These are phyloP conservation scores for Coelinius sp. DNA, from an alignment of 2,888 invertebrate genomes.

Conservation along the genomic window DNA sequence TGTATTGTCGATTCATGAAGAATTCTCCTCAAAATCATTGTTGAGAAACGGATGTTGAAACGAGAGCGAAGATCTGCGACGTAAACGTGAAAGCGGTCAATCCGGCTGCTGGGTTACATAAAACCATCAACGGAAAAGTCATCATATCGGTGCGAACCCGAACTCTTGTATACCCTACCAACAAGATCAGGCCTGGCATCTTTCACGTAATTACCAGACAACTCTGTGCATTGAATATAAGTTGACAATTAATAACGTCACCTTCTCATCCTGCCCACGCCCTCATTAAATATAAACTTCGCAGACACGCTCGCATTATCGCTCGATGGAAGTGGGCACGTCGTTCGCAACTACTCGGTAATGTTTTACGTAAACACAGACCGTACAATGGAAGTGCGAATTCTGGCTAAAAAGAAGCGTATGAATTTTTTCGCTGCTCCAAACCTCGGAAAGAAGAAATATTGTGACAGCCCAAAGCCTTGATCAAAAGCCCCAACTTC, in stretches of 20 bases:
- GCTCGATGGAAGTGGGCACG: neutral
- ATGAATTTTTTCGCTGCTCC: constrained; percentile 1
- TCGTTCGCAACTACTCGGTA: constrained; percentile 28
- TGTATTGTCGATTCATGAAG: neutral
- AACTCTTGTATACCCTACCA: neutral
- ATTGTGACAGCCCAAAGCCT: neutral
- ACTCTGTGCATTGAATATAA: neutral
- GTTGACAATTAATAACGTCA: constrained; percentile 1
- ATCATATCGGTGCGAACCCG: constrained; percentile 11
- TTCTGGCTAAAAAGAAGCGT: constrained; percentile 1
- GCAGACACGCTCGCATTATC: neutral
- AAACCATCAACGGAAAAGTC: constrained; percentile 58
- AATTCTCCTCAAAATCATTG: neutral
- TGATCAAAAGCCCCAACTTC: neutral
- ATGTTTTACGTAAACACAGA: constrained; percentile 36
- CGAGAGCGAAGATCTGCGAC: constrained; percentile 37
- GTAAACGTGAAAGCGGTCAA: constrained; percentile 65
- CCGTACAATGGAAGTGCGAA: neutral
- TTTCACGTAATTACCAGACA: neutral
- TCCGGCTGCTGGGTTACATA: constrained; percentile 61
- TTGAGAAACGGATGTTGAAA: neutral
- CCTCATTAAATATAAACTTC: constrained; percentile 20
- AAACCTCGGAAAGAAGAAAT: neutral
- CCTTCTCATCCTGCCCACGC: constrained; percentile 9
- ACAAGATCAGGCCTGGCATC: neutral